phyloP scores from a whole-genome alignment of 2,797 vertebrate species.

The Xyrichtys novacula region DNA sequence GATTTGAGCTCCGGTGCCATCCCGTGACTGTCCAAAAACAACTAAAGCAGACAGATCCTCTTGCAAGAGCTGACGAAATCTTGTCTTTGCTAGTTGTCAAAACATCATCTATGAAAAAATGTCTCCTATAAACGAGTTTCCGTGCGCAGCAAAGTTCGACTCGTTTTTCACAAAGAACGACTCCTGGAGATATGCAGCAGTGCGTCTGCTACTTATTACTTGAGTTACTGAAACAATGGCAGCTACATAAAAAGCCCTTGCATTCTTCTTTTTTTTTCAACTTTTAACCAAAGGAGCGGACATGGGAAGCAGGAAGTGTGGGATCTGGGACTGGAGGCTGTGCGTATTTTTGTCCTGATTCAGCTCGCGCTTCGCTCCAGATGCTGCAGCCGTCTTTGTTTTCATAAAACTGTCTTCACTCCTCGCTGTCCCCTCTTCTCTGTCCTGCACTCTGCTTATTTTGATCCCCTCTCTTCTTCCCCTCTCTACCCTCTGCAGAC shows the following conservation, averaged over 20 bases:
- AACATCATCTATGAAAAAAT: conserved; percentile 70
- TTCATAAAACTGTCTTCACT: conserved; percentile 42
- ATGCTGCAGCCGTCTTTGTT: conserved; percentile 59
- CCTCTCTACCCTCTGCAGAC: conserved; percentile 78
- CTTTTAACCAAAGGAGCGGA: conserved; percentile 2
- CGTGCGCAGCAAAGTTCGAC: not conserved
- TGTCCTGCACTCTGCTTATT: conserved; percentile 49
- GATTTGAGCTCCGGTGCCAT: conserved; percentile 75
- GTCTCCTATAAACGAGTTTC: conserved; percentile 18
- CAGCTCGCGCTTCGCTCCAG: conserved; percentile 48
- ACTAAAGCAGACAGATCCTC: conserved; percentile 15
- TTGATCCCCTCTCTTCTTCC: conserved; percentile 59
- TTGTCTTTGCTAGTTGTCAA: conserved; percentile 62
- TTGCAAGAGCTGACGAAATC: conserved; percentile 13
- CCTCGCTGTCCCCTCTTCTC: conserved; percentile 48
- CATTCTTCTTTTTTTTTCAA: conserved; percentile 54
- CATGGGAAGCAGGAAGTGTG: conserved; percentile 44
- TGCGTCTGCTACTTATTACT: conserved; percentile 14
- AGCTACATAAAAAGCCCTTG: conserved; percentile 33
- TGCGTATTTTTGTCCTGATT: conserved; percentile 48
- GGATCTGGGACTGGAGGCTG: conserved; percentile 10
- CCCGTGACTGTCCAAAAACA: conserved; percentile 31
- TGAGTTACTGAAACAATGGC: conserved; percentile 21
- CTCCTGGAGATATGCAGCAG: not conserved
- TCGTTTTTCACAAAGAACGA: not conserved